These are phyloP conservation scores for Neomicropteryx cornuta DNA, from an alignment of 1,140 invertebrate species.

Conservation along the genomic window DNA sequence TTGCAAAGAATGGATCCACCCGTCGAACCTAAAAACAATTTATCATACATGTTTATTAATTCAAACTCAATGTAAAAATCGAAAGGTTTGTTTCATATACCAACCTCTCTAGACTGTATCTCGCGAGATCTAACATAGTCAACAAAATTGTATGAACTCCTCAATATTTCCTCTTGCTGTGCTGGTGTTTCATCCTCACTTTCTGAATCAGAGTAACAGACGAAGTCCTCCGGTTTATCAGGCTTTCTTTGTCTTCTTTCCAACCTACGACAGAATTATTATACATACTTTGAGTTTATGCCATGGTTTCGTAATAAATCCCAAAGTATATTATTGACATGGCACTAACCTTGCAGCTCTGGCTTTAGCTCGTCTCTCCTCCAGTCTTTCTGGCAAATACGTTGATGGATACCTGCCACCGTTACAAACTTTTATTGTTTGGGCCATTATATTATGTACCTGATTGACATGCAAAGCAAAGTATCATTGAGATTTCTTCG, in stretches of 20 bases:
- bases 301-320: neutral
- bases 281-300: neutral
- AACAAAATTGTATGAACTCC: slow-evolving; percentile 75
- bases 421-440: slow-evolving; percentile 27
- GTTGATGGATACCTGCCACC: slow-evolving; percentile 59
- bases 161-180: slow-evolving; percentile 57
- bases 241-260: slow-evolving; percentile 64
- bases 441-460: slow-evolving; percentile 21
- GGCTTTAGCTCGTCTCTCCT: slow-evolving; percentile 57
- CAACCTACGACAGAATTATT: slow-evolving; percentile 31
- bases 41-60: too few species aligned
- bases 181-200: slow-evolving; percentile 66
- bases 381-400: slow-evolving; percentile 53
- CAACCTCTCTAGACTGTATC: slow-evolving; percentile 56
- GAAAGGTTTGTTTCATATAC: too few species aligned
- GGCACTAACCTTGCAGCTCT: slow-evolving; percentile 40
- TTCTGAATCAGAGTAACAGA: slow-evolving; percentile 76
- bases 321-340: slow-evolving; percentile 1
- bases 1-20: slow-evolving; percentile 67
- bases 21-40: slow-evolving; percentile 40
- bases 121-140: slow-evolving; percentile 72
- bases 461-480: too few species aligned
- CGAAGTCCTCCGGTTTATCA: slow-evolving; percentile 81
- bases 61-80: too few species aligned
- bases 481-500: too few species aligned